Evolutionary conservation across 2,113 vertebrate species (phyloP), one percentile per base, ranked within the genome.

Genomic region (Malaclemys terrapin): DNA sequence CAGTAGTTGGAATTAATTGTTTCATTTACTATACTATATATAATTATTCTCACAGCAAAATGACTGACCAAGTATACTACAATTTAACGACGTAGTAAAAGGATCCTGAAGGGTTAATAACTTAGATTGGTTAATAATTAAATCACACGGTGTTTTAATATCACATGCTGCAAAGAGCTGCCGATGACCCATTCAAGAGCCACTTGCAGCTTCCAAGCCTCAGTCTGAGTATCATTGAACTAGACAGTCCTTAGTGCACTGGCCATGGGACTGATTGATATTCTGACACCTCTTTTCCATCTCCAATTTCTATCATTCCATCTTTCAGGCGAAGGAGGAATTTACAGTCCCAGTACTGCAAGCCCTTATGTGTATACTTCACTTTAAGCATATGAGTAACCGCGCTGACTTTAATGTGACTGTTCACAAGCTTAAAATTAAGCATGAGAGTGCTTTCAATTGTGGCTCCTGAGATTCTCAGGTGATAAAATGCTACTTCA

Each of bases 381-480:
- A 22, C n/a, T 92, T 94, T 82, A 91, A 22, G 89, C 78, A 27
- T 4, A 69, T 54, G 89, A n/a, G 54, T 93, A 59, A n/a, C 90
- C 45, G 83, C 22, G 6, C 50, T 84, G 78, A n/a, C 19, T 93
- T 88, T 54, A 35, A 38, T 87, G n/a, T 22, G 87, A 91, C 35
- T 93, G 65, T 72, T 72, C 65, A n/a, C 80, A 54, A 38, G 72
- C 17, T 90, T 83, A 85, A 79, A 53, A 42, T n/a, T 49, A 84
- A 38, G 10, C 35, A 13, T 49, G 69, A 56, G 80, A 80, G 29
- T 93, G 50, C 11, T 93, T 91, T 87, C 38, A n/a, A 59, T 50
- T 81, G 49, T 80, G 47, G 75, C 0, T 0, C 22, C 8, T 80
- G 5, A 87, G 35, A 50, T 89, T 95, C 75, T 53, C 80, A 0